Evolutionary conservation across 1,140 invertebrate species (phyloP).

Genomic region (Orussus abietinus): DNA sequence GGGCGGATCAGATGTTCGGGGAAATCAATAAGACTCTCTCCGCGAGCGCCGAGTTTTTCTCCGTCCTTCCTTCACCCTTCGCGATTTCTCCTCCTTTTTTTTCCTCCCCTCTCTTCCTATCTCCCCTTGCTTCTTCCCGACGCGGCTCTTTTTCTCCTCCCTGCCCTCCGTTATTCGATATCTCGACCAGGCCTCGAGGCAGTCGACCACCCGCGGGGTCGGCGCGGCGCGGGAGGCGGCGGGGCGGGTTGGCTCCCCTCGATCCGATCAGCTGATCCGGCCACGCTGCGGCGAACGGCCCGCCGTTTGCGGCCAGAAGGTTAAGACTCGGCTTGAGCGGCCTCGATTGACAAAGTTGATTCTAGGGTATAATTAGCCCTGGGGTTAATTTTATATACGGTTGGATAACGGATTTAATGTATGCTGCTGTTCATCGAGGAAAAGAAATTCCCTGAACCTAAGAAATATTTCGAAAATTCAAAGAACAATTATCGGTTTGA

Average conservation of each 20-base stretch:
- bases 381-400: too few relatives aligned
- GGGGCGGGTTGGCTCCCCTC: conserved; percentile 4
- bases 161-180: too few relatives aligned
- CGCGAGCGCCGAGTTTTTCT: conserved; percentile 4
- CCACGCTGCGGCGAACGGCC: conserved; percentile 9
- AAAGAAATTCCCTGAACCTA: too few relatives aligned
- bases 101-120: background rate
- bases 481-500: too few relatives aligned
- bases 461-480: too few relatives aligned
- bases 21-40: conserved; percentile 27
- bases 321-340: too few relatives aligned
- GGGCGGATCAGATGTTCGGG: conserved; percentile 24
- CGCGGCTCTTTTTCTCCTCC: conserved; percentile 11
- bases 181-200: conserved; percentile 9
- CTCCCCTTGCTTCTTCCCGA: conserved; percentile 11
- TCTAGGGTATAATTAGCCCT: too few relatives aligned
- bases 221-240: conserved; percentile 15
- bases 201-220: conserved; percentile 18
- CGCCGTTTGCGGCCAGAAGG: too few relatives aligned
- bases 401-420: too few relatives aligned
- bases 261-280: conserved; percentile 19
- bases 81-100: background rate
- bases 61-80: background rate
- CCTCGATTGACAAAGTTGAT: too few relatives aligned
- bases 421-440: too few relatives aligned